Evolutionary conservation across 2,888 invertebrate genomes (phyloP).

Genomic region (Drosophila demipolita): DNA sequence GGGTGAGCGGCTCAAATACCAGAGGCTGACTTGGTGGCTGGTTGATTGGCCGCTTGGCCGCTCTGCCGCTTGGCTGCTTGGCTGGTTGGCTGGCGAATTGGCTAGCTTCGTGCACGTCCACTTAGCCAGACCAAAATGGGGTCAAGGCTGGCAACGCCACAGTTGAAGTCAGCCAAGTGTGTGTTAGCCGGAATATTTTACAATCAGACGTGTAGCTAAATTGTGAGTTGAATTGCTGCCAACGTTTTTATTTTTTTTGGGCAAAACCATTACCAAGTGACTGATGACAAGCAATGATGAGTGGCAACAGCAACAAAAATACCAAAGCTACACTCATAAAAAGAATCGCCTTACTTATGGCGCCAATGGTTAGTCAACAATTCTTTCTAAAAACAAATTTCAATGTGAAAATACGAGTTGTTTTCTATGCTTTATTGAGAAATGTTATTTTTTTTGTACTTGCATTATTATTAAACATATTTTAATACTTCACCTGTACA

Average conservation of each 20-base stretch:
- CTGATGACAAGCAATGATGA: slow-evolving; percentile 31
- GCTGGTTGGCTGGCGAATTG: slow-evolving; percentile 7
- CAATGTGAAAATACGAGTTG: not conserved
- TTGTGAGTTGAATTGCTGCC: slow-evolving; percentile 27
- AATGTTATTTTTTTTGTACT: not conserved
- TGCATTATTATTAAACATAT: not conserved
- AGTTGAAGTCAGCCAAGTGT: slow-evolving; percentile 29
- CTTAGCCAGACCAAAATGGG: slow-evolving; percentile 61
- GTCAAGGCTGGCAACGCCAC: slow-evolving; percentile 67
- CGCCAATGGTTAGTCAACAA: not conserved
- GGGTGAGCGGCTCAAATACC: slow-evolving; percentile 31
- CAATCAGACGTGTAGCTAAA: slow-evolving; percentile 14
- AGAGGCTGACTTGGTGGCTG: not conserved
- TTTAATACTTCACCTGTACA: not conserved
- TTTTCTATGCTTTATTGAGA: not conserved
- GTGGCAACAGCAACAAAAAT: slow-evolving; percentile 46
- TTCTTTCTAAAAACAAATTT: not conserved
- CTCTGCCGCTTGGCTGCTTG: slow-evolving; percentile 1
- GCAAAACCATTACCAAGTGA: slow-evolving; percentile 29
- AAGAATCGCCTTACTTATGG: not conserved
- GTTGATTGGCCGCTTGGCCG: slow-evolving; percentile 3
- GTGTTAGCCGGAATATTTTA: slow-evolving; percentile 32
- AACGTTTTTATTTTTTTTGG: slow-evolving; percentile 19
- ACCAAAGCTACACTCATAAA: slow-evolving; percentile 23
- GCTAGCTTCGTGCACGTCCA: slow-evolving; percentile 61